Base-by-base conservation (phyloP, 2,888 invertebrate species). In the Diploptera punctata region DNA sequence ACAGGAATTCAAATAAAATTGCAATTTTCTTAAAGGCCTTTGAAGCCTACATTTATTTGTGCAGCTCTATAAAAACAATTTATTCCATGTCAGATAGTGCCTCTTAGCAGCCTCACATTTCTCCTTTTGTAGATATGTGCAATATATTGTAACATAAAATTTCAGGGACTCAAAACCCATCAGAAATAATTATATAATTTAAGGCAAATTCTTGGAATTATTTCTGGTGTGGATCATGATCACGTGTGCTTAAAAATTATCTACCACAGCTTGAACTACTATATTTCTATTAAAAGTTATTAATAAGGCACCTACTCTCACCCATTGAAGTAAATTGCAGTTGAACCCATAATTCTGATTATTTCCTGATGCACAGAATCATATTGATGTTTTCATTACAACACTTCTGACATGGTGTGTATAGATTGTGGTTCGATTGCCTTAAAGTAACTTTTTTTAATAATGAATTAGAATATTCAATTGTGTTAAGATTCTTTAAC, bases 81-180 rank as follows among this genome's bases (percentile, higher is more conserved):
- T 57, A 57, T 57, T 57, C 18, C 26, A 57, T 24, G 57, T 57
- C 29, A 21, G 26, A 16, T n/a, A 26, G 57, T 57, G 16, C 57
- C 21, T 57, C n/a, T 57, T 57, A n/a, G 29, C 29, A 29, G 29
- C 16, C 57, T n/a, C 24, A 52, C 3, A 24, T 24, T 24, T 52
- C 24, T 21, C 7, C 3, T 52, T 52, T 52, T 19, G 19, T 21
- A 21, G 52, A 21, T 52, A 24, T 52, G n/a, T 24, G 24, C 52
- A 52, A 24, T 24, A 52, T 52, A 52, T 24, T n/a, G n/a, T n/a
- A 52, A 24, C 19, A 52, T 52, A 24, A 4, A 24, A 3, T 52
- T n/a, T n/a, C 52, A 24, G 52, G 52, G 52, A 4, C 3, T 3
- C 21, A 52, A 1, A 13, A 5, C 24, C 19, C 52, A 52, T 24